Evolutionary conservation across 2,797 vertebrate species (phyloP).

Genomic region (Sebastes minor): DNA sequence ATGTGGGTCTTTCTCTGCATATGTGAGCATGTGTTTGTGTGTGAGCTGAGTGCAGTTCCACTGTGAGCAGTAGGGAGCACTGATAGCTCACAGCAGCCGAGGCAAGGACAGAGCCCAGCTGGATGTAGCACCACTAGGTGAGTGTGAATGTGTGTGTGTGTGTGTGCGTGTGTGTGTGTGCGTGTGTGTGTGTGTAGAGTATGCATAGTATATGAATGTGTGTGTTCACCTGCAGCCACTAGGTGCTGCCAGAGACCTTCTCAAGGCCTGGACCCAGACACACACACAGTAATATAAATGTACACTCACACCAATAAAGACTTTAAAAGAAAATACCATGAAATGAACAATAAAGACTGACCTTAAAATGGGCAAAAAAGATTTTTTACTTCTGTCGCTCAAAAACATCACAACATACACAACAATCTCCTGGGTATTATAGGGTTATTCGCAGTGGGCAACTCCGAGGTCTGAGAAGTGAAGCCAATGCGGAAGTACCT

Average conservation of each 20-base stretch:
- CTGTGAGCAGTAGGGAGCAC: constrained; percentile 70
- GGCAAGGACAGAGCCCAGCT: constrained; percentile 38
- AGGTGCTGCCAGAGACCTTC: constrained; percentile 95
- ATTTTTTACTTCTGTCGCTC: background rate
- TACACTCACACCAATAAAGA: background rate
- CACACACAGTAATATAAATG: background rate
- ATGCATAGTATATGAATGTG: constrained; percentile 8
- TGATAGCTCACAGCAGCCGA: constrained; percentile 60
- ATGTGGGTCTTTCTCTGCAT: background rate
- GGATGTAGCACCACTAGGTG: constrained; percentile 21
- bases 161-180: constrained; percentile 4
- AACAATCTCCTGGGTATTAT: background rate
- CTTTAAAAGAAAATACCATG: background rate
- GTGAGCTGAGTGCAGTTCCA: constrained; percentile 59
- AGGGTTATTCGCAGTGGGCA: background rate
- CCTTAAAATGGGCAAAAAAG: background rate
- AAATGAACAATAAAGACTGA: background rate
- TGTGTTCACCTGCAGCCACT: constrained; percentile 87
- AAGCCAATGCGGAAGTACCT: no score
- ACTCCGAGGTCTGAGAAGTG: no score
- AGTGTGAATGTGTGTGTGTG: background rate
- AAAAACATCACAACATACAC: background rate
- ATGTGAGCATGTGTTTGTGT: background rate
- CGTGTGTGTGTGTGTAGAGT: background rate
- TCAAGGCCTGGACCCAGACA: constrained; percentile 35